Evolutionary conservation across 2,113 vertebrate species (phyloP).

Genomic region (Grus americana): DNA sequence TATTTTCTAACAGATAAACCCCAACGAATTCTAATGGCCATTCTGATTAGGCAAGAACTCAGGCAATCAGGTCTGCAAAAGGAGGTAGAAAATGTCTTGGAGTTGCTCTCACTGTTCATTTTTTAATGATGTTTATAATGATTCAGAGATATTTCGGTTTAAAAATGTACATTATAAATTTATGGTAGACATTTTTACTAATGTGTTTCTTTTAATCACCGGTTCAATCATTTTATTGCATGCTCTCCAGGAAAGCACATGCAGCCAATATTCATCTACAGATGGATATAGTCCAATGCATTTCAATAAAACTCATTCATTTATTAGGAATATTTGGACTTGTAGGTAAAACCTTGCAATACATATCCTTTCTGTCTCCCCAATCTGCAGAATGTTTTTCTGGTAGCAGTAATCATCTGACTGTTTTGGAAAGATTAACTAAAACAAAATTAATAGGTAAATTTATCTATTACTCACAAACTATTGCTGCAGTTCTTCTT

Average conservation of each 20-base stretch:
- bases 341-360: background rate
- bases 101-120: background rate
- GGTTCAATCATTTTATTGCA: background rate
- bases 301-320: conserved; percentile 17
- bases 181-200: conserved; percentile 19
- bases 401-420: background rate
- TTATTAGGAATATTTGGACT: background rate
- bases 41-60: background rate
- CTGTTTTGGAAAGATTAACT: background rate
- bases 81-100: background rate
- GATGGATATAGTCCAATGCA: background rate
- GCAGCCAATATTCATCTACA: conserved; percentile 12
- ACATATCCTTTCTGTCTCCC: background rate
- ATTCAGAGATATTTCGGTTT: background rate
- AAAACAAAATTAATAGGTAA: background rate
- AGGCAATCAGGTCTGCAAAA: background rate
- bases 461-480: background rate
- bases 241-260: conserved; percentile 14
- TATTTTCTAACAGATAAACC: background rate
- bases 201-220: conserved; percentile 27
- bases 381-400: background rate
- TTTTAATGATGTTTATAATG: conserved; percentile 33
- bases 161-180: conserved; percentile 24
- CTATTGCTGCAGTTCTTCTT: background rate
- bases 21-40: background rate